phyloP scores from a whole-genome alignment of 2,797 vertebrate species.

The Pelodytes ibericus region DNA sequence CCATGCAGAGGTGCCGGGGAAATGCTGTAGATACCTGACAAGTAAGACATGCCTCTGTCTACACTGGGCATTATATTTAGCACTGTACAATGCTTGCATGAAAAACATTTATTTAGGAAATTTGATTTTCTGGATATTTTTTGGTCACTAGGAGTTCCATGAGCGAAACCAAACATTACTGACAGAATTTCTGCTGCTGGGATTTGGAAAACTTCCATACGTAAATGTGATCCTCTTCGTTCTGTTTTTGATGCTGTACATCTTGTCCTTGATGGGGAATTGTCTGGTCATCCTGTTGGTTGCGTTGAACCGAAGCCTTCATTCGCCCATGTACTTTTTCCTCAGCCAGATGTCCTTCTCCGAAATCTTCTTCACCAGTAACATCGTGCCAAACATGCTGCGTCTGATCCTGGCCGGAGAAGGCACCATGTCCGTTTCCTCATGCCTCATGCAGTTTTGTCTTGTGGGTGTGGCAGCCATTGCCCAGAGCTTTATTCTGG shows the following conservation, averaged over 20 bases:
- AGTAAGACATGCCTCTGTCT: no score
- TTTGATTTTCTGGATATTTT: no score
- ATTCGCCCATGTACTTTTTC: slow-evolving; percentile 24
- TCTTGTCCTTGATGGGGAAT: not conserved
- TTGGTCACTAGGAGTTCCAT: not conserved
- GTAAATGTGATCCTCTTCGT: not conserved
- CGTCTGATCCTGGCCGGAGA: not conserved
- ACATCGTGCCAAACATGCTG: slow-evolving; percentile 13
- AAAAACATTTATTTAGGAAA: no score
- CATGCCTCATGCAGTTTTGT: slow-evolving; percentile 1
- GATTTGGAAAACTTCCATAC: not conserved
- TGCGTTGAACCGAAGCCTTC: not conserved
- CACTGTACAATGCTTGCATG: no score
- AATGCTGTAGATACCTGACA: no score
- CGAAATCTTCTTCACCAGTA: slow-evolving; percentile 7
- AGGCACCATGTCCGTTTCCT: not conserved
- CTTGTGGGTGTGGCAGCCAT: not conserved
- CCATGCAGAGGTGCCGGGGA: no score
- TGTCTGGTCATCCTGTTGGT: not conserved
- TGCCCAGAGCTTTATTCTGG: not conserved
- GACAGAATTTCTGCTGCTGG: slow-evolving; percentile 10
- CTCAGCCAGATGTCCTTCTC: slow-evolving; percentile 29
- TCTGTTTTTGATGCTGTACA: not conserved
- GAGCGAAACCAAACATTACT: not conserved
- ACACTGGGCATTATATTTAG: no score